Percentiles rank a stretch among this genome's conserved stretches.
Conservation (phyloP, 2,113 vertebrate species). For the Microcebus griseorufus region DNA sequence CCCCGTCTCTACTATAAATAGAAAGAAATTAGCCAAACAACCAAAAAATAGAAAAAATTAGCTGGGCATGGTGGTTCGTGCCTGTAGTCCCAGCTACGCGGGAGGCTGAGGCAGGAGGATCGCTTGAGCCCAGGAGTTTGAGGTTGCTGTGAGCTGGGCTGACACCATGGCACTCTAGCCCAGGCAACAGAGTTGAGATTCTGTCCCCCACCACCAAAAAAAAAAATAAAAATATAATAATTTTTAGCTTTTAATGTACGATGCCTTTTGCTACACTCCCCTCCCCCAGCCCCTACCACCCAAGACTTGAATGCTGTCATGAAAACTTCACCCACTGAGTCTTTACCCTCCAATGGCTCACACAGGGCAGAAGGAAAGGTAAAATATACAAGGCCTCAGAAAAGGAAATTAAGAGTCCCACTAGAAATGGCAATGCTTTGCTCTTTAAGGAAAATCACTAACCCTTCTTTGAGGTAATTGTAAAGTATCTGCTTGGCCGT, state of each 20-base stretch:
- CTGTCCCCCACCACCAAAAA: no score
- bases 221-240: not conserved
- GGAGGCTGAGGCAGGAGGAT: no score
- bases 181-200: no score
- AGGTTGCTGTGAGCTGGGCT: no score
- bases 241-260: not conserved
- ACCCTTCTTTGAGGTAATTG: slow-evolving; percentile 98
- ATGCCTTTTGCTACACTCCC: not conserved
- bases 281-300: not conserved
- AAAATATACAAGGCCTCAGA: not conserved
- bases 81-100: no score
- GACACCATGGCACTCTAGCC: no score
- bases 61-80: no score
- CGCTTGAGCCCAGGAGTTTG: no score
- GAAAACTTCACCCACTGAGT: not conserved
- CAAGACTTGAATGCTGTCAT: not conserved
- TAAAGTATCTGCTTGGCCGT: slow-evolving; percentile 98
- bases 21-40: no score
- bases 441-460: slow-evolving; percentile 78
- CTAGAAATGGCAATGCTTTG: not conserved
- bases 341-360: not conserved
- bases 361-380: not conserved
- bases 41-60: no score
- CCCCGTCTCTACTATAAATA: no score
- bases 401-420: not conserved